Percentiles rank a stretch among this genome's conserved stretches.
phyloP scores from a whole-genome alignment of 2,888 invertebrate genomes.

The Biston stratarius region DNA sequence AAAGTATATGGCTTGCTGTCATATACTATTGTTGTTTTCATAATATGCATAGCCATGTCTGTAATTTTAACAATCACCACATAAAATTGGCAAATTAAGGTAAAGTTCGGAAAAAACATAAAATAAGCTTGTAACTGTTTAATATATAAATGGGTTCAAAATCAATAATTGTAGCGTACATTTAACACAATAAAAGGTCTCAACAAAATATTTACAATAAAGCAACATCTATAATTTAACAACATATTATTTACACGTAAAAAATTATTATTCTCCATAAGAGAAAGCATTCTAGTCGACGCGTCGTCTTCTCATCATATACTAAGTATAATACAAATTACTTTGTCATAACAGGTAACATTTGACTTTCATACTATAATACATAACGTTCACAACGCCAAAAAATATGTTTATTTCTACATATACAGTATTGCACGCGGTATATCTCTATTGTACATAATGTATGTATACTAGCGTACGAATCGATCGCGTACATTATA shows the following conservation, averaged over 20 bases:
- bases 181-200: slow-evolving; percentile 74
- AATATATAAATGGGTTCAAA: slow-evolving; percentile 66
- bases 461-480: slow-evolving; percentile 70
- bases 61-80: slow-evolving; percentile 52
- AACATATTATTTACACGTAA: slow-evolving; percentile 81
- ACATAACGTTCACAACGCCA: slow-evolving; percentile 86
- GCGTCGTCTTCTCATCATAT: slow-evolving; percentile 65
- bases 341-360: slow-evolving; percentile 87
- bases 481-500: slow-evolving; percentile 61
- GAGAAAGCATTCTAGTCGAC: slow-evolving; percentile 67
- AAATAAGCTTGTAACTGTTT: slow-evolving; percentile 62
- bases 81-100: slow-evolving; percentile 50
- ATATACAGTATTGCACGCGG: slow-evolving; percentile 86
- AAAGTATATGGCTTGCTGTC: not conserved
- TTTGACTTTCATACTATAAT: slow-evolving; percentile 85
- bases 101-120: slow-evolving; percentile 58
- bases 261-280: slow-evolving; percentile 66
- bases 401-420: slow-evolving; percentile 71
- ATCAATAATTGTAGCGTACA: slow-evolving; percentile 62
- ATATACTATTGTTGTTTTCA: slow-evolving; percentile 4
- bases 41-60: slow-evolving; percentile 41
- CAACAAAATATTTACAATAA: slow-evolving; percentile 85
- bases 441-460: slow-evolving; percentile 78
- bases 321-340: slow-evolving; percentile 80
- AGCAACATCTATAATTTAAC: slow-evolving; percentile 84